phyloP scores from a whole-genome alignment of 2,113 vertebrate genomes.

The Phalacrocorax brasilianus region DNA sequence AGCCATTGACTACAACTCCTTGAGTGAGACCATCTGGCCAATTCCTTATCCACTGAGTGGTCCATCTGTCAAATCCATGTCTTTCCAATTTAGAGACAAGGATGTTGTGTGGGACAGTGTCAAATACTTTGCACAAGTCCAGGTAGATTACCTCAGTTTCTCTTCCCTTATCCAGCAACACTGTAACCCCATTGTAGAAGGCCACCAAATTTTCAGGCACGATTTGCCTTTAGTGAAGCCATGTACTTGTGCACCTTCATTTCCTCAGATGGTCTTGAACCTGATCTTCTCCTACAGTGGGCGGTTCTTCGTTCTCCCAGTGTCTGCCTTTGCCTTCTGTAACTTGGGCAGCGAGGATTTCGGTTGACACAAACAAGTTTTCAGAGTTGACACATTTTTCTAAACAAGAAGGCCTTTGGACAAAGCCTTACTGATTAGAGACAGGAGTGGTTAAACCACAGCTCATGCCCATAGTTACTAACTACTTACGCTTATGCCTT shows the following conservation, averaged over 20 bases:
- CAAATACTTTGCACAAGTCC: background rate
- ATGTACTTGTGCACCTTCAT: background rate
- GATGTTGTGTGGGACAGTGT: background rate
- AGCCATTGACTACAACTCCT: background rate
- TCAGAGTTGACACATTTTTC: background rate
- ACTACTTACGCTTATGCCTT: background rate
- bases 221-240: background rate
- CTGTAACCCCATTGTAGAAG: background rate
- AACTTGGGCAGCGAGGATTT: background rate
- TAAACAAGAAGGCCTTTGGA: background rate
- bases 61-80: background rate
- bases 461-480: background rate
- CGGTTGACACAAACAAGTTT: background rate
- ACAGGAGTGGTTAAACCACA: background rate
- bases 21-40: background rate
- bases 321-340: background rate
- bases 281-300: background rate
- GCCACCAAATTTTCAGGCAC: background rate
- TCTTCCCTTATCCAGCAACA: background rate
- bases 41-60: background rate
- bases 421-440: background rate
- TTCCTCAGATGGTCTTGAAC: background rate
- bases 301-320: background rate
- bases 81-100: background rate
- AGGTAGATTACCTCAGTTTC: background rate